These are phyloP conservation scores for Anticlea derivata DNA, from an alignment of 2,888 invertebrate species.

Conservation along the genomic window DNA sequence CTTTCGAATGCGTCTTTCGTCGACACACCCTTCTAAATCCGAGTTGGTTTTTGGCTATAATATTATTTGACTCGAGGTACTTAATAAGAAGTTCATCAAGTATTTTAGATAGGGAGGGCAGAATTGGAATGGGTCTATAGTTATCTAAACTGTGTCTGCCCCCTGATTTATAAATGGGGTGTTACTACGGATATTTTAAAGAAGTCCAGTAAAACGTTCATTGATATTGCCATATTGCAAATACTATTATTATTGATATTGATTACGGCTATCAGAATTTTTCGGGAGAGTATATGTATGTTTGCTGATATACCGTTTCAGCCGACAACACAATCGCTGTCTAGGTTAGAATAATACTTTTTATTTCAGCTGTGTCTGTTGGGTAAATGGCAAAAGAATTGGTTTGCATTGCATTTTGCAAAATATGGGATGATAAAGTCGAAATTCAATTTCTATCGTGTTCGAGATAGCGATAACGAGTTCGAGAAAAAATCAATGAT, in stretches of 20 bases:
- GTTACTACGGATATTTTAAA: constrained; percentile 17
- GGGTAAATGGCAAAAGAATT: constrained; percentile 1
- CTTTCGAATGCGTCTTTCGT: neutral
- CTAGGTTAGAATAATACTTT: constrained; percentile 4
- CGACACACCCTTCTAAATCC: constrained; percentile 19
- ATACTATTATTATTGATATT: no score
- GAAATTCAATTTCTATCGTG: neutral
- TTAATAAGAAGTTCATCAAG: constrained; percentile 13
- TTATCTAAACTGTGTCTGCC: constrained; percentile 18
- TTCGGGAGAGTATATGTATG: constrained; percentile 2
- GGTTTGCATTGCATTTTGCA: neutral
- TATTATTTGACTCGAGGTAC: constrained; percentile 7
- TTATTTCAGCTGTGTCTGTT: constrained; percentile 15
- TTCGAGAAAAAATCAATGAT: constrained; percentile 17
- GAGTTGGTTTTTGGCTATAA: constrained; percentile 19
- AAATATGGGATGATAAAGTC: neutral
- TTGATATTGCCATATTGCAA: constrained; percentile 4
- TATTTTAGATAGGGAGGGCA: constrained; percentile 21
- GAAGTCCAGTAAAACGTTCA: constrained; percentile 9
- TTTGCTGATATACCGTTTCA: constrained; percentile 16
- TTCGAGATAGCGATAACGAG: constrained; percentile 1
- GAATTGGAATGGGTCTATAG: constrained; percentile 25
- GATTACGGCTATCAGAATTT: constrained; percentile 1
- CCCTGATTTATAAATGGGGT: constrained; percentile 19
- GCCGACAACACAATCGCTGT: constrained; percentile 11